phyloP scores from a whole-genome alignment of 2,113 vertebrate genomes.

The Ibidorhyncha struthersii region DNA sequence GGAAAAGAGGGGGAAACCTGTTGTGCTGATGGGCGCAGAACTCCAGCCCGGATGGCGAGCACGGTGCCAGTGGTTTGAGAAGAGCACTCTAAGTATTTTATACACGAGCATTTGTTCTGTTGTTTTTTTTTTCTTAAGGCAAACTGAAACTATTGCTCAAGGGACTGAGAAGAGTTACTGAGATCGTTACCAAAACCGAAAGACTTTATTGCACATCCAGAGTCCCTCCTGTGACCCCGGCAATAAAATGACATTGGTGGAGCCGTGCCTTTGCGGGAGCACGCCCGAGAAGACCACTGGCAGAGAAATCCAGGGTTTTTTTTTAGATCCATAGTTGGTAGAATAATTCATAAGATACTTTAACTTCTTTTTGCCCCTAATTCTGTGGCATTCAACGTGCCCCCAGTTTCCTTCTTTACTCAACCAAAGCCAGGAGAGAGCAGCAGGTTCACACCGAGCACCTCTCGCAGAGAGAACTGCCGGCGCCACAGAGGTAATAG shows the following conservation, averaged over 20 bases:
- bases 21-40: not conserved
- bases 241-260: not conserved
- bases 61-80: rapidly evolving
- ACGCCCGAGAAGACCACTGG: not conserved
- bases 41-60: not conserved
- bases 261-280: not conserved
- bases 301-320: not conserved
- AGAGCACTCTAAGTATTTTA: rapidly evolving
- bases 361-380: not conserved
- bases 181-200: not conserved
- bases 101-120: rapidly evolving
- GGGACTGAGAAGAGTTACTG: not conserved
- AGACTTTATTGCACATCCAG: not conserved
- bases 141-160: not conserved
- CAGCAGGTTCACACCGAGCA: not conserved
- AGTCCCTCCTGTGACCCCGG: not conserved
- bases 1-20: not conserved
- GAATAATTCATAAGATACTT: not conserved
- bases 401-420: not conserved
- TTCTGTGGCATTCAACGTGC: not conserved
- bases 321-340: not conserved
- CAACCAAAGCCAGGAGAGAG: not conserved
- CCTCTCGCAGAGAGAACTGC: too few species aligned
- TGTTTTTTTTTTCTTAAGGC: not conserved
- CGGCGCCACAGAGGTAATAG: rapidly evolving